Evolutionary conservation across 2,888 invertebrate species (phyloP), one percentile per base, ranked within the genome.

Genomic region (Lycia hirtaria): DNA sequence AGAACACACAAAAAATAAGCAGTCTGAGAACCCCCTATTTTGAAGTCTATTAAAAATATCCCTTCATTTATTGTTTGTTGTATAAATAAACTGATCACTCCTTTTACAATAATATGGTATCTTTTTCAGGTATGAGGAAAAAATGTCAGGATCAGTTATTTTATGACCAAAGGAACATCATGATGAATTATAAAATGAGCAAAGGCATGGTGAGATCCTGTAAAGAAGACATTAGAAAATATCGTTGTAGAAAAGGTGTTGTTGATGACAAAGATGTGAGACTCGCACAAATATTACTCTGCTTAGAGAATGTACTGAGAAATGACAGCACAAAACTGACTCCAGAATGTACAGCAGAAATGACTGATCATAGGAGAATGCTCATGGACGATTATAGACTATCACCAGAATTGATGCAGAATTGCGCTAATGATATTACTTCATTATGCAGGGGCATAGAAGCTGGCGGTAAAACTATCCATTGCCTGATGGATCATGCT

Each of bases 381-480:
- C 92, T 99, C 12, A 96, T 99, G 96, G 96, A 97, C 75, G 98
- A 99, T 84, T 99, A 96, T 80, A 94, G 97, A 70, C 92, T 99
- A 14, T 98, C 97, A 7, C 99, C 99, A 4, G 98, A 99, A 86
- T 94, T 99, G 60, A 96, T 99, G 61, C 94, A 95, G 68, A 94
- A 95, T 49, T 99, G 99, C 89, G 95, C 96, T 15, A 93, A 94
- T 70, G 98, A 98, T 78, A 98, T 98, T 68, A 90, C 93, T 14
- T 93, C 92, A 51, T 95, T 95, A 68, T 98, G 98, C 83, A 93
- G 93, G 66, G 94, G 94, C 14, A 91, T 95, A 63, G 96, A 96
- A 80, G 93, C 94, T 51, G 97, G 97, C 3, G 98, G 97, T 0
- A 95, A 96, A 78, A 98, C 98, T 0, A 96, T 99, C 67, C 99